Percentiles rank a stretch among this genome's conserved stretches.
These are phyloP conservation scores for Nycticryphes semicollaris DNA, from an alignment of 2,113 vertebrate species.

Conservation along the genomic window DNA sequence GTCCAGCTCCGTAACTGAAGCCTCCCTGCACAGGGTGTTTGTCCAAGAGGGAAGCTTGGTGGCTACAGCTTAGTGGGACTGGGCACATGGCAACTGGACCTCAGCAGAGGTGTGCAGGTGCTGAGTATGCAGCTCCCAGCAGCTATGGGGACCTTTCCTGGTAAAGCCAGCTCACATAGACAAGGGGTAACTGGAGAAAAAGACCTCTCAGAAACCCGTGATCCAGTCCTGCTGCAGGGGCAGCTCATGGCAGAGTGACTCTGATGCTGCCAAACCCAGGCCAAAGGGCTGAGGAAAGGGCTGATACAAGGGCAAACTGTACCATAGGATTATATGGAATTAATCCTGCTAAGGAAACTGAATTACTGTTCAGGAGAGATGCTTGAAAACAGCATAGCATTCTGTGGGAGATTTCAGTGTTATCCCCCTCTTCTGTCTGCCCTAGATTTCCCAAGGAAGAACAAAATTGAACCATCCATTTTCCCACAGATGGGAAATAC, in stretches of 20 bases:
- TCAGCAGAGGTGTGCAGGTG: neutral
- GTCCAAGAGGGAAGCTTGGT: neutral
- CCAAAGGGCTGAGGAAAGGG: neutral
- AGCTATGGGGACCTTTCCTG: neutral
- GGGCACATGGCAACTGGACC: neutral
- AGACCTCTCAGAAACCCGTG: rapidly evolving
- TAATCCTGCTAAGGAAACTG: neutral
- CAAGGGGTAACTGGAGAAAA: neutral
- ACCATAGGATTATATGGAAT: neutral
- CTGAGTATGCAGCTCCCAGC: neutral
- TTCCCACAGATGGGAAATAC: neutral
- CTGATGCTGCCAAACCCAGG: neutral
- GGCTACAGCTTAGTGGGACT: neutral
- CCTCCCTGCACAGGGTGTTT: neutral
- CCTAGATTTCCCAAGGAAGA: neutral
- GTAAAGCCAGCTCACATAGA: rapidly evolving
- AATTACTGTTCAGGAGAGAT: neutral
- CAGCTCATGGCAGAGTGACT: rapidly evolving
- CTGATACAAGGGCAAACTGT: neutral
- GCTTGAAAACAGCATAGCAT: neutral
- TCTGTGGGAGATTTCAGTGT: neutral
- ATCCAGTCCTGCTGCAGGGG: neutral
- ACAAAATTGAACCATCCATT: neutral
- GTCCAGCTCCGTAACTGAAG: neutral
- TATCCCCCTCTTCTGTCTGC: neutral